phyloP scores from a whole-genome alignment of 2,113 vertebrate species.

The Calypte anna region DNA sequence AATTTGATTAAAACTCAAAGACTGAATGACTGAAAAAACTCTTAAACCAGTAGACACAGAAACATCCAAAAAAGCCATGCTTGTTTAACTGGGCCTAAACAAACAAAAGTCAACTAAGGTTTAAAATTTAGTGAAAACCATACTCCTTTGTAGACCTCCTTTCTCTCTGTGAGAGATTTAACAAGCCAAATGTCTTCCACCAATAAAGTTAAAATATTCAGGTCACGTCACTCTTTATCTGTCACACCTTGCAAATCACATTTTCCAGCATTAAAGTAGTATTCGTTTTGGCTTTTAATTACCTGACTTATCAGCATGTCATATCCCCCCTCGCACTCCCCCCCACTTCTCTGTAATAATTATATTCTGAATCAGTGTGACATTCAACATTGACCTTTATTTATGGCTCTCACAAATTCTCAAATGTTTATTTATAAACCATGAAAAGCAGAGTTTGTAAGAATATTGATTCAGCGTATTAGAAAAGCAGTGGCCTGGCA shows the following conservation, averaged over 20 bases:
- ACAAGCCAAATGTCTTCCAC: background rate
- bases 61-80: background rate
- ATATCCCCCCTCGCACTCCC: background rate
- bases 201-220: constrained; percentile 16
- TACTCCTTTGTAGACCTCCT: background rate
- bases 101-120: background rate
- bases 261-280: constrained; percentile 54
- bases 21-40: background rate
- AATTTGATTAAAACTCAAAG: background rate
- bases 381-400: constrained; percentile 70
- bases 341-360: background rate
- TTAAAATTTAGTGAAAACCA: background rate
- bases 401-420: constrained; percentile 49
- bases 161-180: background rate
- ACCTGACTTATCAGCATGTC: constrained; percentile 60
- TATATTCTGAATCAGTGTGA: constrained; percentile 62
- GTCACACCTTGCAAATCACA: constrained; percentile 52
- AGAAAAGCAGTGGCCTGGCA: constrained; percentile 54
- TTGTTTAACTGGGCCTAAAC: background rate
- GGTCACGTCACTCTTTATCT: constrained; percentile 24
- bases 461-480: constrained; percentile 53
- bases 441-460: constrained; percentile 66
- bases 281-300: constrained; percentile 71
- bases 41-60: background rate
- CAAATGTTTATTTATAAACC: constrained; percentile 68